Percentiles rank a stretch among this genome's conserved stretches.
These are phyloP conservation scores for Metaphire vulgaris DNA, from an alignment of 1,140 invertebrate genomes.

Conservation along the genomic window DNA sequence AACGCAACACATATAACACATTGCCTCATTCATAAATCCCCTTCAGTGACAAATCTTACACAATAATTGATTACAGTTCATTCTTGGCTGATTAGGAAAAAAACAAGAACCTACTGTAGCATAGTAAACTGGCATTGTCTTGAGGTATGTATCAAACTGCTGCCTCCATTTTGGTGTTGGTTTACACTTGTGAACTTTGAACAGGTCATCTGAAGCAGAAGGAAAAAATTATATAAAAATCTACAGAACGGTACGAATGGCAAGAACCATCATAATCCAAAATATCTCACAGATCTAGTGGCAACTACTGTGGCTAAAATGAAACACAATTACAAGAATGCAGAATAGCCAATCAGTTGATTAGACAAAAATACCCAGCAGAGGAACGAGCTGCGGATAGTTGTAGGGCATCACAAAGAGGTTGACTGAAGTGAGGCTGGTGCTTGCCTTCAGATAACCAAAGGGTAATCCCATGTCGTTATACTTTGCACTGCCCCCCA, in stretches of 20 bases:
- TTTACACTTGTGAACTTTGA: slow-evolving; percentile 81
- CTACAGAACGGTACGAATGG: too few species aligned
- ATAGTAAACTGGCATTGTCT: slow-evolving; percentile 94
- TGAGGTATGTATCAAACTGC: slow-evolving; percentile 81
- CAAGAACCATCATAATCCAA: too few species aligned
- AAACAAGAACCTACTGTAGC: slow-evolving; percentile 69
- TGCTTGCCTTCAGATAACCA: slow-evolving; percentile 95
- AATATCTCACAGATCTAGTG: too few species aligned
- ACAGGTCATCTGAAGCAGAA: slow-evolving; percentile 68
- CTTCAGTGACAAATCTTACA: too few species aligned
- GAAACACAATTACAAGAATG: too few species aligned
- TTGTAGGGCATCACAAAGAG: slow-evolving; percentile 98
- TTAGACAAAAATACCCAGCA: slow-evolving; percentile 57
- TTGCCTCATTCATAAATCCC: too few species aligned
- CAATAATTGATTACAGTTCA: too few species aligned
- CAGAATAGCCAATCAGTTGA: background rate
- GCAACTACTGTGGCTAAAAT: too few species aligned
- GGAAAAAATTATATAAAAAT: slow-evolving; percentile 12
- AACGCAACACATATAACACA: too few species aligned
- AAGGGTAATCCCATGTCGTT: slow-evolving; percentile 85
- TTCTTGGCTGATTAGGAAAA: too few species aligned
- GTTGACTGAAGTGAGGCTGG: slow-evolving; percentile 87
- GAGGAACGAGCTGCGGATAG: slow-evolving; percentile 85
- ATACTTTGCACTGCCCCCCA: slow-evolving; percentile 80
- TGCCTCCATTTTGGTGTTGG: slow-evolving; percentile 46